Conservation (phyloP, 2,797 vertebrate species). For the Tachyglossus aculeatus region DNA sequence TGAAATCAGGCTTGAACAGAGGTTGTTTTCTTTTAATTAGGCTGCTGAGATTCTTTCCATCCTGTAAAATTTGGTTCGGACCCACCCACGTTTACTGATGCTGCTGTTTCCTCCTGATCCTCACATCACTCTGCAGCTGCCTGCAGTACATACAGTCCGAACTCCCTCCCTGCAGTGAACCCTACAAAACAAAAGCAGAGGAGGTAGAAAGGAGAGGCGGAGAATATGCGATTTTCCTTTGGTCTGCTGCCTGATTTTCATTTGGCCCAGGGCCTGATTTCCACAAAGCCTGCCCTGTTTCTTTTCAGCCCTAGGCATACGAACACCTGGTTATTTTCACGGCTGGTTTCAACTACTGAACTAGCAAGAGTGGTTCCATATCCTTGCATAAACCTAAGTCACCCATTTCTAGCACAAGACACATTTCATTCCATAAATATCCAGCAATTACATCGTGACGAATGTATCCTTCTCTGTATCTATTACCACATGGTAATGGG, state of each 20-base stretch:
- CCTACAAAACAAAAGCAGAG: too few species aligned
- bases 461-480: neutral
- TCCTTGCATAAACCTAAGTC: neutral
- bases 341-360: neutral
- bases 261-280: neutral
- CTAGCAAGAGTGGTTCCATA: slow-evolving; percentile 14
- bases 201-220: neutral
- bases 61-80: too few species aligned
- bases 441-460: neutral
- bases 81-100: neutral
- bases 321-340: neutral
- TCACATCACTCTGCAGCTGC: neutral
- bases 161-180: too few species aligned
- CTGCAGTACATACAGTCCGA: too few species aligned
- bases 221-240: neutral
- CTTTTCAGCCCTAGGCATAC: neutral
- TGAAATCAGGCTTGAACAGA: too few species aligned
- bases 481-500: slow-evolving; percentile 20
- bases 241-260: neutral
- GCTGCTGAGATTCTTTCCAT: too few species aligned
- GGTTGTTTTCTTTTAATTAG: too few species aligned
- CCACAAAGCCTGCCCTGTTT: neutral
- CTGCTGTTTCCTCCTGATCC: neutral
- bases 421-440: neutral
- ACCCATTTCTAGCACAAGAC: neutral